A percentile compares a stretch with the other conserved stretches of the same genome.
These are phyloP conservation scores for Cactoblastis cactorum DNA, from an alignment of 2,888 invertebrate genomes.

Conservation along the genomic window DNA sequence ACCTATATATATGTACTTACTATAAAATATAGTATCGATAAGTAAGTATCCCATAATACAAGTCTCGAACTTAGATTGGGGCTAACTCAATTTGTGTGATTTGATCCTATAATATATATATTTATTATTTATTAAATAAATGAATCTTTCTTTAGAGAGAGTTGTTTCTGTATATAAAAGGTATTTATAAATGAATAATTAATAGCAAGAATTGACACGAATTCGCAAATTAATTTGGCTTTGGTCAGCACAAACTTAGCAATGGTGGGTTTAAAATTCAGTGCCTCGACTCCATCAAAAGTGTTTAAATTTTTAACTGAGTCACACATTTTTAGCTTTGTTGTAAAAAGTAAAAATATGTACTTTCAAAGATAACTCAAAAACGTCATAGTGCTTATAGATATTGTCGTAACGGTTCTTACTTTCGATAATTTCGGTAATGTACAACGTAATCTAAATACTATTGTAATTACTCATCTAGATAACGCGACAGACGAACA, in stretches of 20 bases:
- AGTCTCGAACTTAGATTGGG: too few relatives aligned
- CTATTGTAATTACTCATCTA: neutral
- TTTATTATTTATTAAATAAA: too few relatives aligned
- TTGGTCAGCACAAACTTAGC: neutral
- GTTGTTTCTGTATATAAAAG: too few relatives aligned
- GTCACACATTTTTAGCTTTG: neutral
- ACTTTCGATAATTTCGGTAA: neutral
- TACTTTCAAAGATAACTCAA: neutral
- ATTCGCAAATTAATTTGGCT: neutral
- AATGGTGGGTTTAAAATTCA: neutral
- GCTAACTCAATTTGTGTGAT: too few relatives aligned
- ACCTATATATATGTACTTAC: too few relatives aligned
- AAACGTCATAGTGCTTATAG: neutral
- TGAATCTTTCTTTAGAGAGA: too few relatives aligned
- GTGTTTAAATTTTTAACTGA: neutral
- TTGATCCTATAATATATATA: too few relatives aligned
- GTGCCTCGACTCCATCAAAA: neutral
- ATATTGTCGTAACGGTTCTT: neutral
- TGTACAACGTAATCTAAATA: neutral
- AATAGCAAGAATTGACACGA: too few relatives aligned
- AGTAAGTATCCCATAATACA: too few relatives aligned
- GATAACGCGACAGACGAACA: neutral
- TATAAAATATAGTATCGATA: too few relatives aligned
- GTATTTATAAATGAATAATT: too few relatives aligned
- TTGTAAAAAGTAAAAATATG: neutral